A percentile compares a stretch with the other conserved stretches of the same genome.
phyloP scores from a whole-genome alignment of 92 coral and sea anemone genomes.

The Epizoanthus ramosus region DNA sequence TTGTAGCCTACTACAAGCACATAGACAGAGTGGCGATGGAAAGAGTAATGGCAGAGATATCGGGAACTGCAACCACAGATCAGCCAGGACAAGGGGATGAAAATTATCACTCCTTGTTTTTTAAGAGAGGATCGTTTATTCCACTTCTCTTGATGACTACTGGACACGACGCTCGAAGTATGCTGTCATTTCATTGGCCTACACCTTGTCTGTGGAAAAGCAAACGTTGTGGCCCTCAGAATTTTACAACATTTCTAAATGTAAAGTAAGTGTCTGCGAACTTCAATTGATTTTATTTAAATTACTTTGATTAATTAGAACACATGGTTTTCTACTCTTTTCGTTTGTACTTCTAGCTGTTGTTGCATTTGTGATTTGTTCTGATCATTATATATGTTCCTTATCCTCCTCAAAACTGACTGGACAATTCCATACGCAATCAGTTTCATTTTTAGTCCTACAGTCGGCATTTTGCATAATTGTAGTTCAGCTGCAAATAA shows the following conservation, averaged over 20 bases:
- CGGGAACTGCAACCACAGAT: neutral
- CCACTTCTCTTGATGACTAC: neutral
- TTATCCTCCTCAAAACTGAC: too few relatives aligned
- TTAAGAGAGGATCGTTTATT: slow-evolving; percentile 14
- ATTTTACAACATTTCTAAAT: slow-evolving; percentile 12
- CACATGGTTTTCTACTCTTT: too few relatives aligned
- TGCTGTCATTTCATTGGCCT: slow-evolving; percentile 31
- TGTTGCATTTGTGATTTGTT: too few relatives aligned
- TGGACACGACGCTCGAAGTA: neutral
- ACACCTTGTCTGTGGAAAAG: slow-evolving; percentile 40
- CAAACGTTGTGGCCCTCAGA: slow-evolving; percentile 5
- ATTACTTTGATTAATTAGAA: too few relatives aligned
- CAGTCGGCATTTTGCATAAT: too few relatives aligned
- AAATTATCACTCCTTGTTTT: neutral
- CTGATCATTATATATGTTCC: too few relatives aligned
- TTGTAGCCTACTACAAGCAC: neutral
- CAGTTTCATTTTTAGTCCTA: too few relatives aligned
- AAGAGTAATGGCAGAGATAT: neutral
- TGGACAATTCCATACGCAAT: too few relatives aligned
- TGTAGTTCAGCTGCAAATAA: too few relatives aligned
- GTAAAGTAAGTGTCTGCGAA: neutral
- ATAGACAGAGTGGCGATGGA: neutral
- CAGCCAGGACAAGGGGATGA: neutral
- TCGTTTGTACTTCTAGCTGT: too few relatives aligned
- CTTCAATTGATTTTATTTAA: too few relatives aligned